Evolutionary conservation across 2,888 invertebrate genomes (phyloP), one percentile per base, ranked within the genome.

Genomic region (Carpatolechia fugitivella): DNA sequence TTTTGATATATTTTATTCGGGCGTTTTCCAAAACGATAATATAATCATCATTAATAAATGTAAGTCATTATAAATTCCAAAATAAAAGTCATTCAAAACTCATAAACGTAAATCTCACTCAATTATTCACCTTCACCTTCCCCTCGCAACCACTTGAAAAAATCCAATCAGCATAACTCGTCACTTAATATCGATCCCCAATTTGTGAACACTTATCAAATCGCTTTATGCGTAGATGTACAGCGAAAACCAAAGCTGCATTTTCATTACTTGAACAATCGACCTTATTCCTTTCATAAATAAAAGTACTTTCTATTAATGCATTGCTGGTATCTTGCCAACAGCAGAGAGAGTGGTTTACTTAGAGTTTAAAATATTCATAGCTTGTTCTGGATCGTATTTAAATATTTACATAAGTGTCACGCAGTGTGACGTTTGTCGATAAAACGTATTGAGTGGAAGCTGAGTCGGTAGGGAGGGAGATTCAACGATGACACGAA

Each of bases 371-470:
- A 91, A 91, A 89, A 91, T 91, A 91, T 91, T 91, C 91, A 91
- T 91, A 90, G 91, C 87, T 87, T 90, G 91, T 88, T 89, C 90
- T 87, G 84, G 86, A 90, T 91, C 90, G 90, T 90, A 91, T 91
- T 91, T 91, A 91, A 90, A 91, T 91, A 91, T 91, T 91, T 90
- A 89, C 91, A 90, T 90, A 91, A 91, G 90, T 90, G 88, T 90
- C 90, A 90, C 87, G 82, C 82, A 76, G 82, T 79, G 81, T 85
- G 87, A 88, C 88, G 82, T 81, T 84, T 86, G 85, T 82, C 86
- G 88, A 90, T 89, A 88, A 87, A 83, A 80, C 78, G 83, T 83
- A 83, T 82, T 82, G 87, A 81, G 85, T 80, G 81, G 54, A 56
- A 57, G 52, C 54, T 47, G 56, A 52, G 38, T 46, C 52, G 55